Evolutionary conservation across 2,888 invertebrate species (phyloP).

Genomic region (Xestia ashworthii): DNA sequence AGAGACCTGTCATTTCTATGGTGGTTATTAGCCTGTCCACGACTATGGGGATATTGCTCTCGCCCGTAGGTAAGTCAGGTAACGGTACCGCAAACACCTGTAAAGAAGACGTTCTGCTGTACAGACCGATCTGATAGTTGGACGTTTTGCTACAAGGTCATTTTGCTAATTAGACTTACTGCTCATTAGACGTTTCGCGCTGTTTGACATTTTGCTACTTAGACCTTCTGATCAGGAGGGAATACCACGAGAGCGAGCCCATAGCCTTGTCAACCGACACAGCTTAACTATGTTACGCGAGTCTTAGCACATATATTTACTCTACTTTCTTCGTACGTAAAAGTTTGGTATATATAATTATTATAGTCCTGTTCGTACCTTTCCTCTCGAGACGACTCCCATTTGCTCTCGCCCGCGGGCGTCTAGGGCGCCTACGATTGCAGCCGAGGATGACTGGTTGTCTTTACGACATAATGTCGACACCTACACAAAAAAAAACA

Average conservation of each 20-base stretch:
- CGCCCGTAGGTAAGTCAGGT: constrained; percentile 93
- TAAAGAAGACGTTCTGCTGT: too few species aligned
- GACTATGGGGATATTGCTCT: constrained; percentile 96
- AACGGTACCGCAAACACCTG: constrained; percentile 96
- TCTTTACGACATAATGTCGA: constrained; percentile 86
- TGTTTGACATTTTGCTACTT: too few species aligned
- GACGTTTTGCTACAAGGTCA: too few species aligned
- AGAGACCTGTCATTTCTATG: constrained; percentile 97
- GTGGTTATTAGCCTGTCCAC: constrained; percentile 96
- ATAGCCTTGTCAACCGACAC: not conserved
- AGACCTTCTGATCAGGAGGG: too few species aligned
- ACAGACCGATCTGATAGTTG: too few species aligned
- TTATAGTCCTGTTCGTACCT: constrained; percentile 71
- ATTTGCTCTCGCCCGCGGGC: constrained; percentile 86
- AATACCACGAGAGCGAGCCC: not conserved
- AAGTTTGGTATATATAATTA: not conserved
- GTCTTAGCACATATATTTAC: not conserved
- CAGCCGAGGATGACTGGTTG: constrained; percentile 79
- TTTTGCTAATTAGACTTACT: too few species aligned
- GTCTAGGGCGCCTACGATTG: constrained; percentile 89
- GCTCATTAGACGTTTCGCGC: too few species aligned
- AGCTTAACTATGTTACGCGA: not conserved
- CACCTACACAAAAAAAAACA: constrained; percentile 74
- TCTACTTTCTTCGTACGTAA: not conserved
- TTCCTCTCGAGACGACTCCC: constrained; percentile 81